Base-by-base conservation (phyloP, 2,888 invertebrate species). In the Prosopocoilus inquinatus region DNA sequence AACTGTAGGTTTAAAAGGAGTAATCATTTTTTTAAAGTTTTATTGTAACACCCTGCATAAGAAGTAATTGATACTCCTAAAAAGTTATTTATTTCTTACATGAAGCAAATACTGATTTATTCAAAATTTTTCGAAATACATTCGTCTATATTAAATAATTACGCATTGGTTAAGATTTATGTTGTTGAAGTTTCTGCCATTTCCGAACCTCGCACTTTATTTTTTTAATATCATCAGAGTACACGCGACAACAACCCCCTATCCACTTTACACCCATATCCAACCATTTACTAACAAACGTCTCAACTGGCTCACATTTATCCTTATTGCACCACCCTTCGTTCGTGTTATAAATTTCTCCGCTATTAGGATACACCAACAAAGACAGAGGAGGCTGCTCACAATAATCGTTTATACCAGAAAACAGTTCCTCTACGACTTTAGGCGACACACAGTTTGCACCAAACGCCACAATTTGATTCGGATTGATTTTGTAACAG, bases 321-420 rank as follows among this genome's bases (percentile, higher is more conserved):
- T 84, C 84, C 47, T 82, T 80, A 50, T 84, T 83, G 61, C 82
- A 82, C 88, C 88, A 88, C 28, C 84, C 82, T 67, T 81, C 81
- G 68, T 80, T 78, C 54, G 83, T 79, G 69, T 81, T 81, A 80
- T 87, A 91, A 68, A 81, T 82, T 75, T 90, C 90, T 47, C 94
- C 94, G 67, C 91, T 91, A 75, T 95, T 96, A 2, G 95, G 93
- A 77, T 95, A 95, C 16, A 88, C 90, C 50, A 96, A 84, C 52
- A 94, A 78, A 2, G 90, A 90, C 55, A 91, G 82, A 50, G 66
- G 67, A 33, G 69, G 60, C 7, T n/a, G n/a, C n/a, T 77, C 71
- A 53, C 70, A 65, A n/a, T 72, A 68, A 38, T 72, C 71, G 60
- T 81, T 81, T 62, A 84, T 67, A 41, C 73, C 72, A 65, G 78